Conservation (phyloP, 2,888 invertebrate genomes). For the Synanthedon myopaeformis region DNA sequence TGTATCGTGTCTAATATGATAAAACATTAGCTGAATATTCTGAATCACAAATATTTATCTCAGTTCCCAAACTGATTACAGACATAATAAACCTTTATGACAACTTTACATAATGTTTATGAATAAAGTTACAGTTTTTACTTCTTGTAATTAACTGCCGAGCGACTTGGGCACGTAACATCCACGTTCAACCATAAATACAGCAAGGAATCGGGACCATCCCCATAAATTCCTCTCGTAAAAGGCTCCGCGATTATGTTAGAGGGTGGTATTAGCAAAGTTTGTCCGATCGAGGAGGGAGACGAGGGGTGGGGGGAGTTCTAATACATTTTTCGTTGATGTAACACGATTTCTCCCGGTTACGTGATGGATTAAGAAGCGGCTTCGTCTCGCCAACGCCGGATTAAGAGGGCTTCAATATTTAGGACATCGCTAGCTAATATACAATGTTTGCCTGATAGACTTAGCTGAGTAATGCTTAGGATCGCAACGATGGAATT, state of each 20-base stretch:
- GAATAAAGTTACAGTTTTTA: constrained; percentile 24
- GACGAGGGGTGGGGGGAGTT: constrained; percentile 33
- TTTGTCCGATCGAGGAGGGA: constrained; percentile 62
- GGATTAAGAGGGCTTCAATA: constrained; percentile 63
- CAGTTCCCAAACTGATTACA: too few relatives aligned
- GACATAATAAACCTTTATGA: too few relatives aligned
- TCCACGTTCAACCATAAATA: constrained; percentile 63
- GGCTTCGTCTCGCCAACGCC: constrained; percentile 54
- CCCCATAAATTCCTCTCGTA: constrained; percentile 70
- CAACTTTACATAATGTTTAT: too few relatives aligned
- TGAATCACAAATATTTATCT: too few relatives aligned
- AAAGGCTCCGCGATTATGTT: constrained; percentile 70
- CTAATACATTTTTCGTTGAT: constrained; percentile 73
- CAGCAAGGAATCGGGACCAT: constrained; percentile 67
- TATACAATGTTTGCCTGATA: constrained; percentile 62
- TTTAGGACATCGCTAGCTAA: constrained; percentile 60
- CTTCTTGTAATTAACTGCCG: constrained; percentile 57
- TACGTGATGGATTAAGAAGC: constrained; percentile 71
- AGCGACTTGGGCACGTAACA: constrained; percentile 53
- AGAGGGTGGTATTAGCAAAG: constrained; percentile 71
- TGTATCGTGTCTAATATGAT: too few relatives aligned
- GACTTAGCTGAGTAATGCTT: constrained; percentile 46
- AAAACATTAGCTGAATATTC: too few relatives aligned
- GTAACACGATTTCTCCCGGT: constrained; percentile 71
- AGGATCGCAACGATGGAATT: constrained; percentile 9